Evolutionary conservation across 2,888 invertebrate species (phyloP), one percentile per base, ranked within the genome.

Genomic region (Penaeus monodon): DNA sequence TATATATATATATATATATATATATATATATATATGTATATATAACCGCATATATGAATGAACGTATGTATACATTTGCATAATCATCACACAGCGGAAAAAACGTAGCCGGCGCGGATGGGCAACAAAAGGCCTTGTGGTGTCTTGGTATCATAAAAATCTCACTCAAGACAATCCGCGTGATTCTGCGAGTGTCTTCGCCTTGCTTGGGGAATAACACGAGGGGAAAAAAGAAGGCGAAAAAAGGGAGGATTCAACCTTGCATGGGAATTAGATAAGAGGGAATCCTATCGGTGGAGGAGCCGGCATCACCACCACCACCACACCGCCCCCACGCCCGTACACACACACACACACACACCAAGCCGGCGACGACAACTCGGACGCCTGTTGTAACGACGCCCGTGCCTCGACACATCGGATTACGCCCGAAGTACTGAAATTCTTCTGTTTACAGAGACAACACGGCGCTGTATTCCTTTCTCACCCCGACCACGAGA

Each of bases 401-500:
- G 81, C 44, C 68, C n/a, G 81, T 22, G 66, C 66, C 66, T 77
- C 27, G 68, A 44, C 68, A 79, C 68, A 70, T 29, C 70, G 78
- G 84, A 84, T 84, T 68, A 84, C 76, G 64, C 49, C 65, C 29
- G 70, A 79, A 84, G 70, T 68, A 38, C 63, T 68, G 77, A 79
- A 78, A 78, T 84, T 27, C 63, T 64, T 78, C 29, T 84, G 79
- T 84, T 84, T 84, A 84, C 78, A 84, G 38, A 84, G 84, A 84
- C 78, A 84, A 84, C 84, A 84, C 68, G 33, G 68, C 44, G 79
- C 29, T 57, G 29, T 70, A 68, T 84, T 57, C 78, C 63, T 38
- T 68, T 78, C 57, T 24, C 64, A 33, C 74, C 63, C 57, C 73
- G 57, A 24, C 78, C 49, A 17, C n/a, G 70, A 49, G 49, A 24